Evolutionary conservation across 2,797 vertebrate genomes (phyloP), one percentile per base, ranked within the genome.

Genomic region (Tapirus indicus): DNA sequence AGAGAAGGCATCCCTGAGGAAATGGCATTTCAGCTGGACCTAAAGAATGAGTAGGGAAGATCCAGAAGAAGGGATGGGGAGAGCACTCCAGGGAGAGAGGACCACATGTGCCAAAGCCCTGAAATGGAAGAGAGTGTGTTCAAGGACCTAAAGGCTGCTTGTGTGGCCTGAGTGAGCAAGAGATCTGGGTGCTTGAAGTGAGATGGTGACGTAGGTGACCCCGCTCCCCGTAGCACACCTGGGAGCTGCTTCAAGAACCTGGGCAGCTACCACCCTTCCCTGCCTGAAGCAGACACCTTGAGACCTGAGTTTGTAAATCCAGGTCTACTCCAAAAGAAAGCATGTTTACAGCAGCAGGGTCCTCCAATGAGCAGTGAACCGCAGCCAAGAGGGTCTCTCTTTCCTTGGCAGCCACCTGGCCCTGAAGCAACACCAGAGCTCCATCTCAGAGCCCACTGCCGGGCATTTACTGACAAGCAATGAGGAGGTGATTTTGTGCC

Each of bases 401-500:
- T 94, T 35, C 11, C 12, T 41, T 54, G 82, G 79, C 87, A 95
- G 79, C 38, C 3, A 18, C 54, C 5, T 0, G 0, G 0, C 12
- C 75, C 96, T 64, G 88, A 66, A 91, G 69, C 44, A 85, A 54
- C 93, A 93, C 54, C 54, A 25, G 92, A 66, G 7, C 11, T 6
- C 93, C 71, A 20, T 91, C 92, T 88, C 52, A 27, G 52, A 64
- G 87, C 78, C 92, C 93, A 18, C n/a, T 2, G 0, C 21, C 74
- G 69, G 41, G n/a, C 60, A 74, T 16, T 75, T 38, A 66, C 85
- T 71, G 54, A 47, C 49, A 96, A 91, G 54, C 64, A 35, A 10
- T 10, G 9, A 72, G 93, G 90, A 93, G 64, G 66, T 96, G 86
- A 79, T 79, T 93, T 72, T 93, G 90, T 87, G 6, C 82, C 84